Evolutionary conservation across 2,888 invertebrate species (phyloP).

Genomic region (Andrena marginata): DNA sequence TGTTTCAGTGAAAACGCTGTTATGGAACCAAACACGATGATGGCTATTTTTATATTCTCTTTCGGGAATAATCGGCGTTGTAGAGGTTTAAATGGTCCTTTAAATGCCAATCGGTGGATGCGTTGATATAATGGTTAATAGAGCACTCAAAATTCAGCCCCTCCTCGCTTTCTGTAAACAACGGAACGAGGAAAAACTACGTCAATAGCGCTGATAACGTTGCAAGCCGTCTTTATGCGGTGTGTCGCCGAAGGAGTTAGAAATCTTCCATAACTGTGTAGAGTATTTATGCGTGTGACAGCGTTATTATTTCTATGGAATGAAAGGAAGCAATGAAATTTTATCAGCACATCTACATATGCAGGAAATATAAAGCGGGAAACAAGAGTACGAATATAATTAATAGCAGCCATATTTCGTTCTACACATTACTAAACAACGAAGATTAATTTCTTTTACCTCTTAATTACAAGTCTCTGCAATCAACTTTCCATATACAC

Average conservation of each 20-base stretch:
- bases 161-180: not conserved
- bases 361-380: not conserved
- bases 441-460: no score
- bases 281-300: no score
- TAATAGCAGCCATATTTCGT: no score
- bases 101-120: slow-evolving; percentile 48
- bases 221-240: slow-evolving; percentile 27
- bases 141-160: slow-evolving; percentile 46
- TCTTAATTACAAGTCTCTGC: no score
- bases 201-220: slow-evolving; percentile 17
- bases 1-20: slow-evolving; percentile 40
- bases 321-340: no score
- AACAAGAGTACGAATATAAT: slow-evolving; percentile 12
- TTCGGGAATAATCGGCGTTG: slow-evolving; percentile 45
- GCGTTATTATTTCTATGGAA: no score
- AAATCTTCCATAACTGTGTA: no score
- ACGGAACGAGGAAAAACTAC: slow-evolving; percentile 24
- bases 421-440: no score
- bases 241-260: not conserved
- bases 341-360: no score
- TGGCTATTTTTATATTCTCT: slow-evolving; percentile 51
- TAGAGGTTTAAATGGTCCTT: slow-evolving; percentile 52
- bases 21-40: slow-evolving; percentile 27
- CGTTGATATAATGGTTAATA: slow-evolving; percentile 53
- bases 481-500: no score